Base-by-base conservation (phyloP, 2,888 invertebrate genomes). In the Agapostemon virescens region DNA sequence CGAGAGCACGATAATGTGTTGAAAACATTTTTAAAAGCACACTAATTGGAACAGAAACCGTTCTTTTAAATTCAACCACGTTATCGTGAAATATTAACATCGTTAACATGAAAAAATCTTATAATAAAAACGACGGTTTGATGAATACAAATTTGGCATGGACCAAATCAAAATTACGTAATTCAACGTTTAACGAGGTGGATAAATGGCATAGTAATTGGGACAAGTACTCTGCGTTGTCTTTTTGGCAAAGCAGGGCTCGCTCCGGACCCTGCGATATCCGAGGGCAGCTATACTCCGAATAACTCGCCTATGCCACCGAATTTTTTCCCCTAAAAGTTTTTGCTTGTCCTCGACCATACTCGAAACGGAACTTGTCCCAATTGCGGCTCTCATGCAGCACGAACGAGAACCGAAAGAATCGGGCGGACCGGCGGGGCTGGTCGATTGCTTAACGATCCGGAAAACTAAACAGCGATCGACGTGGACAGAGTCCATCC, bases 371-470 rank as follows among this genome's bases (percentile, higher is more conserved):
- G 49, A 49, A 49, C 49, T 49, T n/a, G 9, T 49, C n/a, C 49
- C 49, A 49, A 49, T 49, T 49, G 49, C 49, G 49, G 49, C n/a
- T 49, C 49, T 49, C 49, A n/a, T n/a, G n/a, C 20, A n/a, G 49
- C 11, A 11, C n/a, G 11, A 13, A 1, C 0, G 4, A 6, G 52
- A 55, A 3, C 13, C 23, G 0, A n/a, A 15, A 55, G 6, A 26
- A 55, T 26, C 55, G 26, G 26, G 15, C 26, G 26, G 55, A 49
- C n/a, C n/a, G n/a, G 55, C 23, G 13, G 23, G 6, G 6, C 15
- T 13, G 26, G 15, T 23, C 26, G 55, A 55, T 26, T 26, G 55
- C 15, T 26, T 26, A 55, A 26, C 55, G 26, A 55, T 26, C 55
- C 55, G 26, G 63, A 63, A 63, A 63, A 20, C 26, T 20, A 20